Percentiles rank a stretch among this genome's conserved stretches.
Evolutionary conservation across 2,888 invertebrate species (phyloP).

Genomic region (Agrotis segetum): DNA sequence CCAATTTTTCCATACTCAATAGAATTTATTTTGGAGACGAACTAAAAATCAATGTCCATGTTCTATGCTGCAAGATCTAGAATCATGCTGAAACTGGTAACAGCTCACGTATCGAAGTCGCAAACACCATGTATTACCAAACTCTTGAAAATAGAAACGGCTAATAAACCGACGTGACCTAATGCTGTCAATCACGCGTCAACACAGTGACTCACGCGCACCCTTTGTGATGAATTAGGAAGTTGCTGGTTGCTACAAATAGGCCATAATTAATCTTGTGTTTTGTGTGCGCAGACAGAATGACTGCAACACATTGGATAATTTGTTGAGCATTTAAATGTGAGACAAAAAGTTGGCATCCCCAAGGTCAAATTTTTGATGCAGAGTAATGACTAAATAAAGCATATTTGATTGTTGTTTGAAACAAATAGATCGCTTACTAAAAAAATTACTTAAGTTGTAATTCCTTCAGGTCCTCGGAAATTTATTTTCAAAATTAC

Average conservation of each 20-base stretch:
- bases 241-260: constrained; percentile 61
- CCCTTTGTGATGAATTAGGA: constrained; percentile 63
- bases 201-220: constrained; percentile 58
- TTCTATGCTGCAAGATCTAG: no score
- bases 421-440: no score
- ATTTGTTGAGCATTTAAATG: constrained; percentile 6
- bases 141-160: constrained; percentile 12
- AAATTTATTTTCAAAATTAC: not conserved
- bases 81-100: no score
- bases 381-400: not conserved
- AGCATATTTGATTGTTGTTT: no score
- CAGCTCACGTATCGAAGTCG: no score
- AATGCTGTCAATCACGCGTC: constrained; percentile 44
- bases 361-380: not conserved
- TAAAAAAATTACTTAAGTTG: no score
- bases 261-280: constrained; percentile 59
- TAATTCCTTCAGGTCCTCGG: no score
- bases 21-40: no score
- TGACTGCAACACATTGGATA: not conserved
- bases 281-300: constrained; percentile 27
- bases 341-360: not conserved
- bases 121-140: not conserved
- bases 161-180: constrained; percentile 23
- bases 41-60: no score
- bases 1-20: no score